phyloP scores from a whole-genome alignment of 2,888 invertebrate species.

The Clusia tigrina region DNA sequence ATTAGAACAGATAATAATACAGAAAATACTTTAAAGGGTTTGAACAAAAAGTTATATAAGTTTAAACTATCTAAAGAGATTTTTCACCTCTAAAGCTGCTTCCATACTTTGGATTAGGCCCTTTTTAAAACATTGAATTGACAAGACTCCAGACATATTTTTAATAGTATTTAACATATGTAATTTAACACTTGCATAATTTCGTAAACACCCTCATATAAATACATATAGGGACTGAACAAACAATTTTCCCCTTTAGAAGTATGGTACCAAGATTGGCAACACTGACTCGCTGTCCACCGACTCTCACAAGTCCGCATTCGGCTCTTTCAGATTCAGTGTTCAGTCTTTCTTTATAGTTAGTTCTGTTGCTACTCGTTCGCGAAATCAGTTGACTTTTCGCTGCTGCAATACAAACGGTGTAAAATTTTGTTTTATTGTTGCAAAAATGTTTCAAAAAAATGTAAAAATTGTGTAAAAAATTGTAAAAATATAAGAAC shows the following conservation, averaged over 20 bases:
- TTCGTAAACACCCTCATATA: no score
- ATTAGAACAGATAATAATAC: no score
- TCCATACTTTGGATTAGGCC: no score
- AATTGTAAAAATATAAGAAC: conserved; percentile 52
- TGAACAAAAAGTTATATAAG: no score
- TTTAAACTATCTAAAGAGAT: no score
- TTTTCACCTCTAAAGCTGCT: no score
- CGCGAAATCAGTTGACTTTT: conserved; percentile 61
- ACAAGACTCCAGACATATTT: no score
- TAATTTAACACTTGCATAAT: no score
- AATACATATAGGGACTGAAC: no score
- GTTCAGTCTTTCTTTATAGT: conserved; percentile 59
- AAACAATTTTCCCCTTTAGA: background rate
- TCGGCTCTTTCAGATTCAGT: conserved; percentile 48
- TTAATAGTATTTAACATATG: no score
- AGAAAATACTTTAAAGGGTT: no score
- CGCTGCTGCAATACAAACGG: conserved; percentile 57
- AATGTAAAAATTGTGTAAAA: conserved; percentile 50
- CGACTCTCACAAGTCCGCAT: conserved; percentile 17
- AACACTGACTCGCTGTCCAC: conserved; percentile 27
- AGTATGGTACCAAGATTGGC: conserved; percentile 18
- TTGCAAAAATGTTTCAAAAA: conserved; percentile 56
- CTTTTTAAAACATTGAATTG: no score
- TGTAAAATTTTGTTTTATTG: conserved; percentile 58
- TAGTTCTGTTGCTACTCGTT: conserved; percentile 61